A percentile compares a stretch with the other conserved stretches of the same genome.
phyloP scores from a whole-genome alignment of 2,113 vertebrate species.

The Coturnix japonica region DNA sequence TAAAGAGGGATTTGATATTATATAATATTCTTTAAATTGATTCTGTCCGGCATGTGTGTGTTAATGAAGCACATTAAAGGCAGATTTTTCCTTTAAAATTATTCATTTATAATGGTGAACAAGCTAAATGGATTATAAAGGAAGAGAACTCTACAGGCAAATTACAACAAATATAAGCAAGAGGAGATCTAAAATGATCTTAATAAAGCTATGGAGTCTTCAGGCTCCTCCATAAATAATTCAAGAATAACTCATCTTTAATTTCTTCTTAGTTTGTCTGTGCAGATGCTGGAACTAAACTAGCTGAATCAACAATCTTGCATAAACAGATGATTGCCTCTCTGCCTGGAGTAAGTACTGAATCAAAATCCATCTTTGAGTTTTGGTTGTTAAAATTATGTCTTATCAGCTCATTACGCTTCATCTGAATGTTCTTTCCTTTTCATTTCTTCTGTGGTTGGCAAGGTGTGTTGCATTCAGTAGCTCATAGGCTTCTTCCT shows the following conservation, averaged over 20 bases:
- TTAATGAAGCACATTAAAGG: neutral
- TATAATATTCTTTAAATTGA: neutral
- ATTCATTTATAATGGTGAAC: constrained; percentile 2
- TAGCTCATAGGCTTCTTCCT: neutral
- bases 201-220: constrained; percentile 51
- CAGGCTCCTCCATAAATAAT: constrained; percentile 54
- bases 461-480: neutral
- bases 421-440: neutral
- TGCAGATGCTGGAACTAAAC: constrained; percentile 93
- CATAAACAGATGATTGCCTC: constrained; percentile 98
- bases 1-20: neutral
- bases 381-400: neutral
- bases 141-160: neutral
- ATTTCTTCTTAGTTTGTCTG: constrained; percentile 92
- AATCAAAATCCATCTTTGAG: neutral
- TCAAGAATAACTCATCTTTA: constrained; percentile 59
- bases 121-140: constrained; percentile 24
- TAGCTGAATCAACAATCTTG: constrained; percentile 96
- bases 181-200: constrained; percentile 26
- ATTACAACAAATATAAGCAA: constrained; percentile 17
- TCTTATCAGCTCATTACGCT: neutral
- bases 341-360: constrained; percentile 90
- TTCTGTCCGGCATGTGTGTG: neutral
- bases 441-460: neutral
- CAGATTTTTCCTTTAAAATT: neutral